Base-by-base conservation (phyloP, 2,113 vertebrate species). In the Sigmodon hispidus region DNA sequence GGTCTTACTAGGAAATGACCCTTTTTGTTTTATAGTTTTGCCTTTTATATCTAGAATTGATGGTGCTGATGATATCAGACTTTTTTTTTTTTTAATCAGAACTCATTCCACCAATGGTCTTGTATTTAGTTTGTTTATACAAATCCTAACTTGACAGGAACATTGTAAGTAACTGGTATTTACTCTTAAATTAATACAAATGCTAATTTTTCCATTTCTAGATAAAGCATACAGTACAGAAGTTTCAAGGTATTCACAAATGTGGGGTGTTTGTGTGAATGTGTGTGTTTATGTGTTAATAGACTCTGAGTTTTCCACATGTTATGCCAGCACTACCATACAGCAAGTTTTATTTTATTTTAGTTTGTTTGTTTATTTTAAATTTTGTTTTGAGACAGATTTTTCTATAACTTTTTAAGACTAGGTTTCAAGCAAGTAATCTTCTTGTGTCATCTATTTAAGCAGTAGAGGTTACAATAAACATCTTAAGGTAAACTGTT, bases 1-100 rank as follows among this genome's bases (percentile, higher is more conserved):
- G 87, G 13, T 89, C 22, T 80, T 16, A 90, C n/a, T 59, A 17
- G 50, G n/a, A 69, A 19, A 40, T 52, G 24, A 77, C 94, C 0
- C 26, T 90, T 90, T 93, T 43, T 7, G 40, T 84, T 95, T 80
- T 3, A 70, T 76, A 67, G 21, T 72, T 95, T 91, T 45, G 13
- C 52, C 3, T 22, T 95, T 87, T 24, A 4, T 17, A 55, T 72
- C n/a, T n/a, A 84, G 69, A 92, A 87, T 11, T n/a, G 6, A 1
- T 90, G 36, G 26, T 81, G 80, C 73, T 50, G n/a, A 48, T 16
- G 43, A 15, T 72, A 55, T 77, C 34, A 45, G n/a, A 36, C 31
- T 1, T 65, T 34, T 91, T 67, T 73, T n/a, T n/a, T n/a, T n/a
- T n/a, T n/a, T n/a, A n/a, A 10, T 91, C 24, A 80, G 86, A 76